A percentile compares a stretch with the other conserved stretches of the same genome.
Evolutionary conservation across 2,888 invertebrate species (phyloP).

Genomic region (Icerya purchasi): DNA sequence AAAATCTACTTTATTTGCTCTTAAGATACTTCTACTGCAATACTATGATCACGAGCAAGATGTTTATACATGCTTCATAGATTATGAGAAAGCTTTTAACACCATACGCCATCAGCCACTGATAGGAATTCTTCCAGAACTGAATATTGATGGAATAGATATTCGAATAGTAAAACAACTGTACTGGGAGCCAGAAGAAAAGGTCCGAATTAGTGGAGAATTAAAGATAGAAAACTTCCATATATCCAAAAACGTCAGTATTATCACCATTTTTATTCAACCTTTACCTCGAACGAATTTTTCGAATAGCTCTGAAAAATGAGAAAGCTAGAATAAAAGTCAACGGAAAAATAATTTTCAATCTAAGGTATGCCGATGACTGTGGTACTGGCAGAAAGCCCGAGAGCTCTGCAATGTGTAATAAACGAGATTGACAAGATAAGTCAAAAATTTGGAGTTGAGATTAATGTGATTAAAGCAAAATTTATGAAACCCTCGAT

Average conservation of each 20-base stretch:
- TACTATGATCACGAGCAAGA: not conserved
- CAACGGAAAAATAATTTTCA: not conserved
- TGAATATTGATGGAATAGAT: not conserved
- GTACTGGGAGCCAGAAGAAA: not conserved
- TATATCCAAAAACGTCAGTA: not conserved
- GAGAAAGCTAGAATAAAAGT: not conserved
- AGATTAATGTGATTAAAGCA: not conserved
- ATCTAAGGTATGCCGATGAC: not conserved
- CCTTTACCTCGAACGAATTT: not conserved
- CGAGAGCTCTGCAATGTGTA: not conserved
- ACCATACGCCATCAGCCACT: not conserved
- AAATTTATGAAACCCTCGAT: not conserved
- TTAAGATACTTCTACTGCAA: not conserved
- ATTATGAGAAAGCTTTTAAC: not conserved
- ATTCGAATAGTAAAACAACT: not conserved
- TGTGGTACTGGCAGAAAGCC: not conserved
- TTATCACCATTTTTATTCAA: not conserved
- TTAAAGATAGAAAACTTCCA: not conserved
- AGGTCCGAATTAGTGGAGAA: not conserved
- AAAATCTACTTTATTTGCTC: too few relatives aligned
- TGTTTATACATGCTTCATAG: not conserved
- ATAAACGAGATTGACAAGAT: not conserved
- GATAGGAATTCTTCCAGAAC: not conserved
- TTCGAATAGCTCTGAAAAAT: not conserved
- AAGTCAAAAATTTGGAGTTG: not conserved